Percentiles rank a stretch among this genome's conserved stretches.
Conservation (phyloP, 30 jellyfish, hydroid and myxozoan genomes). For the Pelagia noctiluca region DNA sequence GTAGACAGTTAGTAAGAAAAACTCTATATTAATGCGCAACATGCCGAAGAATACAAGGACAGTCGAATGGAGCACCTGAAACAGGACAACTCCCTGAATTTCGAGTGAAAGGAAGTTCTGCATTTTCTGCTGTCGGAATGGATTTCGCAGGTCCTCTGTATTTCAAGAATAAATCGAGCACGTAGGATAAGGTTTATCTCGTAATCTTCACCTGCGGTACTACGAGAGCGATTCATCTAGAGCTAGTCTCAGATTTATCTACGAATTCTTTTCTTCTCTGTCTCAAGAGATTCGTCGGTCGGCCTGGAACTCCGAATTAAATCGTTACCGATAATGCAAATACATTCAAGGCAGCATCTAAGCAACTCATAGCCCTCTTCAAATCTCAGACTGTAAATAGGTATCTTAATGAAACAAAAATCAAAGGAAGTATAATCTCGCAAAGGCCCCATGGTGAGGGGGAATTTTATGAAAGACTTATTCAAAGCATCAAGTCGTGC, state of each 20-base stretch:
- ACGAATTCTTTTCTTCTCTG: slow-evolving; percentile 12
- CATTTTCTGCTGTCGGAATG: slow-evolving; percentile 29
- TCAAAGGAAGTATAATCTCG: slow-evolving; percentile 17
- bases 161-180: neutral
- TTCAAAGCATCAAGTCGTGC: neutral
- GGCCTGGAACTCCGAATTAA: slow-evolving; percentile 28
- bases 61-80: slow-evolving; percentile 10
- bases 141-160: slow-evolving; percentile 58
- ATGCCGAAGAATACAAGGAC: slow-evolving; percentile 38
- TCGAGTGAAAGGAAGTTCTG: slow-evolving; percentile 23
- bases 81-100: slow-evolving; percentile 29
- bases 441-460: slow-evolving; percentile 47
- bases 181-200: slow-evolving; percentile 15
- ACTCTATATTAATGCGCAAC: neutral
- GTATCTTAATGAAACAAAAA: neutral
- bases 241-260: slow-evolving; percentile 26
- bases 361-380: neutral
- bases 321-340: slow-evolving; percentile 45
- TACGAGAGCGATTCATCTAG: slow-evolving; percentile 29
- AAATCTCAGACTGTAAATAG: neutral
- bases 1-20: slow-evolving; percentile 53
- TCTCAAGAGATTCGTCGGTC: slow-evolving; percentile 22
- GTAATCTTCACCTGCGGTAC: slow-evolving; percentile 38
- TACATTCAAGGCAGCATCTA: slow-evolving; percentile 8
- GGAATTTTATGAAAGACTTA: neutral